Evolutionary conservation across 2,888 invertebrate genomes (phyloP).

Genomic region (Sinotaia quadrata): DNA sequence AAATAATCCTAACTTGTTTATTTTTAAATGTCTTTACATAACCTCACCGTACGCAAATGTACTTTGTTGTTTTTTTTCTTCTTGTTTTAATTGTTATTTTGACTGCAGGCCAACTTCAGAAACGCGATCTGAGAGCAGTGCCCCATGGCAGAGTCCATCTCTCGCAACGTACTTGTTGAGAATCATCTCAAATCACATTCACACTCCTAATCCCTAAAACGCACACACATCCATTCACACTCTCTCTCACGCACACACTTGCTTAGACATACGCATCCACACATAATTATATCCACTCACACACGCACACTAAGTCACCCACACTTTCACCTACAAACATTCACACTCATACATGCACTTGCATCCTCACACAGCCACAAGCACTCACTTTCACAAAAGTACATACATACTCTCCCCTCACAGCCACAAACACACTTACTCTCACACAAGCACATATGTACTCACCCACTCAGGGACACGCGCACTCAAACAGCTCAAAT

Average conservation of each 20-base stretch:
- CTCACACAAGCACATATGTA: not conserved
- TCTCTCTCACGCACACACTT: conserved; percentile 5
- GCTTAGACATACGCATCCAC: not conserved
- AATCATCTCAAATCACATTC: not conserved
- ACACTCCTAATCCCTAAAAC: not conserved
- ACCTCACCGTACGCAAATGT: too few species aligned
- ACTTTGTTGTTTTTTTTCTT: too few species aligned
- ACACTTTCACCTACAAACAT: not conserved
- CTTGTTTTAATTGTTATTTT: too few species aligned
- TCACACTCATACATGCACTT: not conserved
- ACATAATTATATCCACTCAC: not conserved
- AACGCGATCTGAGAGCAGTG: too few species aligned
- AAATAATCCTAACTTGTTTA: too few species aligned
- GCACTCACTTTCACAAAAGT: not conserved
- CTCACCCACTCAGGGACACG: conserved; percentile 2
- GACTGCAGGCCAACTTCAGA: too few species aligned
- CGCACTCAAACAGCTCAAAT: too few species aligned
- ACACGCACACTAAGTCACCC: not conserved
- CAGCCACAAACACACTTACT: conserved; percentile 14
- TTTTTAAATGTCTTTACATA: too few species aligned
- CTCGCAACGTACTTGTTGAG: too few species aligned
- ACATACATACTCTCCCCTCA: not conserved
- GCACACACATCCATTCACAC: not conserved
- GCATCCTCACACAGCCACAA: not conserved
- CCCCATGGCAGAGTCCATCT: too few species aligned